Evolutionary conservation across 1,140 invertebrate species (phyloP).

Genomic region (Solenopsis invicta): DNA sequence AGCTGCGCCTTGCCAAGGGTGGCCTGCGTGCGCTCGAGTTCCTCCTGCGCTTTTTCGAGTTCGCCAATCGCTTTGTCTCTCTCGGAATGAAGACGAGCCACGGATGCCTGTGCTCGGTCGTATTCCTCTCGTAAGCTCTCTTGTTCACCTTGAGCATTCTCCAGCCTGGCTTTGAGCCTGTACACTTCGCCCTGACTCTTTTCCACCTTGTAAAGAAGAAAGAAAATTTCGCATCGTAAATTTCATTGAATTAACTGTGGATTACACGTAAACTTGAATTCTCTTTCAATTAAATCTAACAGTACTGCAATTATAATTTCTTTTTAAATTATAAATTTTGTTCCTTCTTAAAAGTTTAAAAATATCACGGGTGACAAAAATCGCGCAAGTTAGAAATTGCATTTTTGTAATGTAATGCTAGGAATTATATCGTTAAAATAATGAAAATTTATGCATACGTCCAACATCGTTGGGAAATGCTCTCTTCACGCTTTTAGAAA

Average conservation of each 20-base stretch:
- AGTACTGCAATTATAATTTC: background rate
- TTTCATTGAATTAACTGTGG: background rate
- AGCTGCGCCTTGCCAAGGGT: slow-evolving; percentile 96
- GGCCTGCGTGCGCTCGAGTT: slow-evolving; percentile 95
- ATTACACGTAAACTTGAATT: background rate
- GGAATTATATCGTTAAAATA: background rate
- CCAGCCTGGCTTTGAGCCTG: slow-evolving; percentile 95
- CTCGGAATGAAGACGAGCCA: slow-evolving; percentile 94
- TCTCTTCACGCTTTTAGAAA: background rate
- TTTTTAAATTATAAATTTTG: background rate
- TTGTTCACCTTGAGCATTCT: slow-evolving; percentile 97
- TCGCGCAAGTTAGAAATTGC: background rate
- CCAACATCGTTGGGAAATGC: slow-evolving; percentile 1
- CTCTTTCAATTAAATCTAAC: background rate
- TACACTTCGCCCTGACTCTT: slow-evolving; percentile 98
- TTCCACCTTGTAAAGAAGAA: slow-evolving; percentile 79
- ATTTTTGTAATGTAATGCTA: background rate
- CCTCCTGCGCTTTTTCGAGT: slow-evolving; percentile 95
- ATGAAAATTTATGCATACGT: slow-evolving; percentile 10
- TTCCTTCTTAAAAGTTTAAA: background rate
- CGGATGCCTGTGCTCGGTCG: slow-evolving; percentile 92
- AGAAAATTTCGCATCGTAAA: background rate
- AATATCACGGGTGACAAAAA: background rate
- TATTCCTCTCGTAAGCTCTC: slow-evolving; percentile 97
- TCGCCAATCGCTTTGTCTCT: slow-evolving; percentile 94